Evolutionary conservation across 2,888 invertebrate species (phyloP).

Genomic region (Epinotia demarniana): DNA sequence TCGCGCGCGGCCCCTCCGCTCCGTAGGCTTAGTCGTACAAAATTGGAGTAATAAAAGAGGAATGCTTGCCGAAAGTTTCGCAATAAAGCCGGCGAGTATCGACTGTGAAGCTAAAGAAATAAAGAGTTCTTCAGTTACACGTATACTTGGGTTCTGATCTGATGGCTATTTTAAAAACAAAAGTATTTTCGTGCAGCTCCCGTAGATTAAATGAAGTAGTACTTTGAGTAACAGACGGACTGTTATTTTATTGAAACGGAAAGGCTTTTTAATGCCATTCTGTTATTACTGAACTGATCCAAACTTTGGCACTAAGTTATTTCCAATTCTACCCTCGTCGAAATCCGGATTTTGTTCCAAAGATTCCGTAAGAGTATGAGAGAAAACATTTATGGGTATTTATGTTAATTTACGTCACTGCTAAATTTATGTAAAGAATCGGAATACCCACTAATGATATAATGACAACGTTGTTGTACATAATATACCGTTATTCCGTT

Average conservation of each 20-base stretch:
- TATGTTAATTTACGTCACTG: no score
- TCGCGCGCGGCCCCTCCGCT: constrained; percentile 67
- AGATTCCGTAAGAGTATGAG: not conserved
- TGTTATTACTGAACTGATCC: not conserved
- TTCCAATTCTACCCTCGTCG: no score
- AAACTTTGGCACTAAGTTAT: not conserved
- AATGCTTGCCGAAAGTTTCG: constrained; percentile 83
- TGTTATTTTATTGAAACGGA: not conserved
- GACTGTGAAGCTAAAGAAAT: constrained; percentile 84
- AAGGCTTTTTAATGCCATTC: not conserved
- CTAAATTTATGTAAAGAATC: no score
- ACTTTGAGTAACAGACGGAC: not conserved
- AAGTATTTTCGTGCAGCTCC: constrained; percentile 11
- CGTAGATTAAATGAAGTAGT: not conserved
- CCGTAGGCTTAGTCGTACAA: constrained; percentile 82
- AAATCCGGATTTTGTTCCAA: not conserved
- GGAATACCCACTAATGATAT: no score
- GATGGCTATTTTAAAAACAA: constrained; percentile 26
- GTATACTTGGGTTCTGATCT: constrained; percentile 14
- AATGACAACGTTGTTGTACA: no score
- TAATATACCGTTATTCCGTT: no score
- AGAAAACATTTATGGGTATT: no score
- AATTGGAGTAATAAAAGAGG: constrained; percentile 85
- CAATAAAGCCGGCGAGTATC: constrained; percentile 84
- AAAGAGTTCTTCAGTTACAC: constrained; percentile 73